phyloP scores from a whole-genome alignment of 1,140 invertebrate species.

The Scaptodrosophila lebanonensis region DNA sequence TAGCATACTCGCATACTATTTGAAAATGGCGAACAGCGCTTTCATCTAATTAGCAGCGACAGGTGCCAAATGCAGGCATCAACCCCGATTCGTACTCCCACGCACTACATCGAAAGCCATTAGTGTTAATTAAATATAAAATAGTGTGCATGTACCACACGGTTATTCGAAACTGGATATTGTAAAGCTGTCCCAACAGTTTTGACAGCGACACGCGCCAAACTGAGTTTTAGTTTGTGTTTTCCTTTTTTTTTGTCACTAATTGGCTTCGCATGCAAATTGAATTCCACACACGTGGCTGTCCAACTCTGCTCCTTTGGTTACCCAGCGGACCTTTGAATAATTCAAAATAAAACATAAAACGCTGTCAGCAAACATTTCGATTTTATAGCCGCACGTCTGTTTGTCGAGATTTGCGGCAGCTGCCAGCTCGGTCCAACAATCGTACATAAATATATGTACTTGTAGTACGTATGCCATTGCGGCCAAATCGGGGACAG shows the following conservation, averaged over 20 bases:
- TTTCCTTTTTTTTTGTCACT: too few relatives aligned
- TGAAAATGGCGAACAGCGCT: too few relatives aligned
- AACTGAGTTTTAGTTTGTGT: too few relatives aligned
- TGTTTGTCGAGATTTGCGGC: constrained; percentile 20
- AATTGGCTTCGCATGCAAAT: constrained; percentile 44
- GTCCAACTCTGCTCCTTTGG: not conserved
- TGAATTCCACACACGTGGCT: constrained; percentile 9
- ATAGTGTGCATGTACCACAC: constrained; percentile 35
- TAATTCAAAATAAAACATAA: constrained; percentile 33
- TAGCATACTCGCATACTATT: too few relatives aligned
- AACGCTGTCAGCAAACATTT: constrained; percentile 19
- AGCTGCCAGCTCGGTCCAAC: too few relatives aligned
- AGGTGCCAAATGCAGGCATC: too few relatives aligned
- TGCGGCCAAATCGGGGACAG: too few relatives aligned
- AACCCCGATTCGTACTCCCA: too few relatives aligned
- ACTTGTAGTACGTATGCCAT: too few relatives aligned
- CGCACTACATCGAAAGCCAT: constrained; percentile 60
- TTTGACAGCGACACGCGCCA: not conserved
- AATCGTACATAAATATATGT: too few relatives aligned
- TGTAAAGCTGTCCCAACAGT: constrained; percentile 17
- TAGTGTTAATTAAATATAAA: constrained; percentile 72
- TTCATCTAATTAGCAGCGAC: constrained; percentile 51
- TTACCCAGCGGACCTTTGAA: too few relatives aligned
- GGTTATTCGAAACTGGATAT: not conserved
- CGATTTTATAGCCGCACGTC: constrained; percentile 52